Evolutionary conservation across 2,113 vertebrate genomes (phyloP).

Genomic region (Antechinus stuartii): DNA sequence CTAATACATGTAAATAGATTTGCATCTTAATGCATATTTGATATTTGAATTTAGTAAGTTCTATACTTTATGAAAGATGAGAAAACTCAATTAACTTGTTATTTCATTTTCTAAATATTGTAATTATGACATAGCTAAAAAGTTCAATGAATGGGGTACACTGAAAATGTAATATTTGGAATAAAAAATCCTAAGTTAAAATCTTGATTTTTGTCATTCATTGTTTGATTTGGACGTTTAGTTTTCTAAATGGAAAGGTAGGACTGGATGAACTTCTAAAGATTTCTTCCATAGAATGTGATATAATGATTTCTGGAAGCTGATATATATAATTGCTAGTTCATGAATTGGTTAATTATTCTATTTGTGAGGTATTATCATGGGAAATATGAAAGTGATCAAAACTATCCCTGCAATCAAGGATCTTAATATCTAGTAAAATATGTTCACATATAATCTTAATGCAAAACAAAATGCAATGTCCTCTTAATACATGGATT

Average conservation of each 20-base stretch:
- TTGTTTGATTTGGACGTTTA: neutral
- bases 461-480: neutral
- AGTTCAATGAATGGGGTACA: neutral
- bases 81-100: neutral
- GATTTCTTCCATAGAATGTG: neutral
- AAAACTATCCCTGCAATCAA: neutral
- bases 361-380: neutral
- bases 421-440: neutral
- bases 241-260: neutral
- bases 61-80: neutral
- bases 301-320: accelerated
- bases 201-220: neutral
- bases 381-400: neutral
- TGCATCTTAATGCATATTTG: neutral
- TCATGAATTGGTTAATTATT: neutral
- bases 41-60: neutral
- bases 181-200: neutral
- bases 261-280: neutral
- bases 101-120: neutral
- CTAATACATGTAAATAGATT: neutral
- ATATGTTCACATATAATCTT: neutral
- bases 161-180: neutral
- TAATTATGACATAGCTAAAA: neutral
- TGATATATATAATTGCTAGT: neutral
- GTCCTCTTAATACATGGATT: neutral